A percentile compares a stretch with the other conserved stretches of the same genome.
phyloP scores from a whole-genome alignment of 92 coral and sea anemone genomes.

The Palythoa grandiflora region DNA sequence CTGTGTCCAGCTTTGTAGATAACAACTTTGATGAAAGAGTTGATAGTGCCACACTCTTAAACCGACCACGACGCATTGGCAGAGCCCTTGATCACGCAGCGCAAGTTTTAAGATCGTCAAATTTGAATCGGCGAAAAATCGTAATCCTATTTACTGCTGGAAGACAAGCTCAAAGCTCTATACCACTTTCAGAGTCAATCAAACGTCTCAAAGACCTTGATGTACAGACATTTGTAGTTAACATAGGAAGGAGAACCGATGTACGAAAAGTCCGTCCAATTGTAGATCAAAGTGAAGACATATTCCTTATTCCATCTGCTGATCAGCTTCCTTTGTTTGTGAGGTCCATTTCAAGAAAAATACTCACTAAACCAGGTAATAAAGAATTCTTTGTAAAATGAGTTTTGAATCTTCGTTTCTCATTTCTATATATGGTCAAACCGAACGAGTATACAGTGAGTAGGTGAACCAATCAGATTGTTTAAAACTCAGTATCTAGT shows the following conservation, averaged over 20 bases:
- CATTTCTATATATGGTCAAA: too few relatives aligned
- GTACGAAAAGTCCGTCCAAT: slow-evolving; percentile 60
- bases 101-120: slow-evolving; percentile 56
- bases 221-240: slow-evolving; percentile 65
- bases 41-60: slow-evolving; percentile 64
- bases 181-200: slow-evolving; percentile 61
- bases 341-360: slow-evolving; percentile 54
- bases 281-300: slow-evolving; percentile 59
- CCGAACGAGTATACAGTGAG: too few relatives aligned
- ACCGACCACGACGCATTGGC: slow-evolving; percentile 71
- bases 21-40: slow-evolving; percentile 67
- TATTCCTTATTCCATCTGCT: slow-evolving; percentile 57
- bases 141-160: slow-evolving; percentile 76
- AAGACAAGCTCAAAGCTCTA: slow-evolving; percentile 58
- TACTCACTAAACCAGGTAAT: slow-evolving; percentile 71
- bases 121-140: slow-evolving; percentile 49
- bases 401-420: too few relatives aligned
- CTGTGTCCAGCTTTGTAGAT: slow-evolving; percentile 64
- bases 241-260: slow-evolving; percentile 69
- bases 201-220: slow-evolving; percentile 73
- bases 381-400: neutral
- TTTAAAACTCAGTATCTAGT: too few relatives aligned
- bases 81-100: slow-evolving; percentile 66
- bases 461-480: too few relatives aligned
- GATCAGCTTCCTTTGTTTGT: slow-evolving; percentile 40